Percentiles rank a stretch among this genome's conserved stretches.
These are phyloP conservation scores for Oncorhynchus mykiss DNA, from an alignment of 2,113 vertebrate species.

Conservation along the genomic window DNA sequence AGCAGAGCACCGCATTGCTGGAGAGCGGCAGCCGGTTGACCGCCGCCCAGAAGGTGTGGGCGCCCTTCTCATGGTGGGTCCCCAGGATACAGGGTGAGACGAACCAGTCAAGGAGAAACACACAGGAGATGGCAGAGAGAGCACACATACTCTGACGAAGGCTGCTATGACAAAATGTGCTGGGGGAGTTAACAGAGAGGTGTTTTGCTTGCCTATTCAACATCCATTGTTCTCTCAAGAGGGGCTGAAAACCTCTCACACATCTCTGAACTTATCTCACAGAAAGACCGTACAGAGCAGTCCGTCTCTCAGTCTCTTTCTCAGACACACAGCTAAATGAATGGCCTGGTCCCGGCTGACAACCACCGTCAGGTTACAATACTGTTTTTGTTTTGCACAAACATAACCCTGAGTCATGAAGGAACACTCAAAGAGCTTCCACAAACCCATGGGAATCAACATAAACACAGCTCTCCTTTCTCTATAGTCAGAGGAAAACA, in stretches of 20 bases:
- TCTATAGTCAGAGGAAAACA: background rate
- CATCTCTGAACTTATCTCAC: too few relatives aligned
- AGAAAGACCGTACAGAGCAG: background rate
- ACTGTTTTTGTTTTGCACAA: conserved; percentile 39
- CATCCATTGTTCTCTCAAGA: too few relatives aligned
- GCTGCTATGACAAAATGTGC: too few relatives aligned
- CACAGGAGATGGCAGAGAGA: background rate
- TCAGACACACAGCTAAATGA: conserved; percentile 16
- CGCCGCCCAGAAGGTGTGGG: conserved; percentile 94
- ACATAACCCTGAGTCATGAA: conserved; percentile 32
- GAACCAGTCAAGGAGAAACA: conserved; percentile 76
- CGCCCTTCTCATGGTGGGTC: conserved; percentile 96
- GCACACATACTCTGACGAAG: background rate
- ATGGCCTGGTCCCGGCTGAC: conserved; percentile 17
- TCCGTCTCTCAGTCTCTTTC: background rate
- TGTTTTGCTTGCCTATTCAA: too few relatives aligned
- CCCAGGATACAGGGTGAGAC: conserved; percentile 91
- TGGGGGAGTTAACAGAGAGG: too few relatives aligned
- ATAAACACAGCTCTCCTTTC: too few relatives aligned
- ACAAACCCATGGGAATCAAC: conserved; percentile 14
- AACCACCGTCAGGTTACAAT: conserved; percentile 19
- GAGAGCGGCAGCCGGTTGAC: conserved; percentile 94
- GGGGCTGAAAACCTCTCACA: too few relatives aligned
- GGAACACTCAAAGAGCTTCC: conserved; percentile 24
- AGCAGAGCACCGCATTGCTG: conserved; percentile 95